Conservation (phyloP, 2,113 vertebrate genomes). For the Aegotheles bennettii region DNA sequence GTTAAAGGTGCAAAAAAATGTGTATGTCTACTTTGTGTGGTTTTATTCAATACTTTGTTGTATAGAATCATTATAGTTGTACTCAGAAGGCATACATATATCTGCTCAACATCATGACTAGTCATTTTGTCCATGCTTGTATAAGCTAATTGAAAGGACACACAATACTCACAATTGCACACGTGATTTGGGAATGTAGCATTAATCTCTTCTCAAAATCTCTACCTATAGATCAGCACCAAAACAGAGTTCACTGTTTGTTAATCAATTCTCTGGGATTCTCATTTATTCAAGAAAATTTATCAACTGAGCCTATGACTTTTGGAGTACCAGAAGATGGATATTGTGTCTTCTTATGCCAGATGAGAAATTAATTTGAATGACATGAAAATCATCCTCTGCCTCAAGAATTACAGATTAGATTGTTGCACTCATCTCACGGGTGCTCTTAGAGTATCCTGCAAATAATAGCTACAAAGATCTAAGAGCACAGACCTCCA, state of each 20-base stretch:
- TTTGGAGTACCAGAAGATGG: background rate
- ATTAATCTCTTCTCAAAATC: background rate
- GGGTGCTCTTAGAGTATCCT: background rate
- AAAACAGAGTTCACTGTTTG: background rate
- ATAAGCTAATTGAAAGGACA: background rate
- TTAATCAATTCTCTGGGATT: background rate
- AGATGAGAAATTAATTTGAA: slow-evolving; percentile 7
- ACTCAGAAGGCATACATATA: background rate
- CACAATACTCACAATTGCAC: background rate
- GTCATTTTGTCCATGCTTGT: background rate
- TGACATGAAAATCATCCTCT: background rate
- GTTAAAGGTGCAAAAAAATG: background rate
- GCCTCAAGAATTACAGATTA: background rate
- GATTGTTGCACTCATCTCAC: background rate
- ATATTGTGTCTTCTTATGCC: background rate
- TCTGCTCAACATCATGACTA: background rate
- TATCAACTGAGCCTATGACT: background rate
- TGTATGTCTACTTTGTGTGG: background rate
- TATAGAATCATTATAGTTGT: background rate
- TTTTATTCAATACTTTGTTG: background rate
- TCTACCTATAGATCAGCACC: background rate
- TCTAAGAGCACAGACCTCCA: background rate
- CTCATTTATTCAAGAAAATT: slow-evolving; percentile 12
- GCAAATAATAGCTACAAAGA: background rate
- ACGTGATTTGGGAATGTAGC: background rate